phyloP scores from a whole-genome alignment of 2,113 vertebrate species.

The Columba janthina region DNA sequence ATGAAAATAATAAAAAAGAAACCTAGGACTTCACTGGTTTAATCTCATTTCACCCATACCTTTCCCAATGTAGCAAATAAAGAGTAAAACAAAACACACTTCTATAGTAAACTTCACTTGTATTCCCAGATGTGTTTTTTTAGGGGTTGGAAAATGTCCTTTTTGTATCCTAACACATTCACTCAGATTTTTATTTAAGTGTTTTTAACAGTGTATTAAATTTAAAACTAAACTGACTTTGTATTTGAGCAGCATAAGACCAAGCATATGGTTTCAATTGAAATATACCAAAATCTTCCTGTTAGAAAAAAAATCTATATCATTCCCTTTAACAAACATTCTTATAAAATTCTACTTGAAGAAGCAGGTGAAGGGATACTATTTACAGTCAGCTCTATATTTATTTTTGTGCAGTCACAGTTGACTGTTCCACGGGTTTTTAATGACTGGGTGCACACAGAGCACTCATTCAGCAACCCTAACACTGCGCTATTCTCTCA shows the following conservation, averaged over 20 bases:
- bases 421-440: slow-evolving; percentile 42
- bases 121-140: not conserved
- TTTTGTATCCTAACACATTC: not conserved
- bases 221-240: slow-evolving; percentile 49
- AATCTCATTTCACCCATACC: not conserved
- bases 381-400: slow-evolving; percentile 53
- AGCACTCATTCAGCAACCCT: slow-evolving; percentile 64
- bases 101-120: not conserved
- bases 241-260: not conserved
- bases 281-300: slow-evolving; percentile 13
- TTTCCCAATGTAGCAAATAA: not conserved
- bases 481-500: slow-evolving; percentile 44
- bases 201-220: slow-evolving; percentile 46
- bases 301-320: not conserved
- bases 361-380: slow-evolving; percentile 42
- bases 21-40: not conserved
- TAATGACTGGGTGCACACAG: slow-evolving; percentile 43
- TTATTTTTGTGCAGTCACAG: slow-evolving; percentile 64
- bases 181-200: not conserved
- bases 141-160: slow-evolving; percentile 18
- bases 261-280: slow-evolving; percentile 69
- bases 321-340: slow-evolving; percentile 52
- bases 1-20: not conserved
- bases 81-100: not conserved
- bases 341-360: slow-evolving; percentile 60